Evolutionary conservation across 2,113 vertebrate species (phyloP).

Genomic region (Myiozetetes cayanensis): DNA sequence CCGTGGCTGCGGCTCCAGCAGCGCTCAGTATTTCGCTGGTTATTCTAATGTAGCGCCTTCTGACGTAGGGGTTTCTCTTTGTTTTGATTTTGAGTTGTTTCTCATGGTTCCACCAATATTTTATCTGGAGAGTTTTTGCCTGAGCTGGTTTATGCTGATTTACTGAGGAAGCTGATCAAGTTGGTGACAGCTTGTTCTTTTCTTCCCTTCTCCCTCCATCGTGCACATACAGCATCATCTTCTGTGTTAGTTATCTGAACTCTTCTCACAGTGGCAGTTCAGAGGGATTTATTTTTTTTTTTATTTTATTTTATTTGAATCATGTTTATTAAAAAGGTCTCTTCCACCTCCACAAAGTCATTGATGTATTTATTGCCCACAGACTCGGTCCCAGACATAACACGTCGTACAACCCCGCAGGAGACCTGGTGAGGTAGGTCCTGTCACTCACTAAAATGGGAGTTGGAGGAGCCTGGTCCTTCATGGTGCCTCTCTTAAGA

Average conservation of each 20-base stretch:
- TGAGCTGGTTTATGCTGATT: conserved; percentile 81
- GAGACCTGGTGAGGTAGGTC: neutral
- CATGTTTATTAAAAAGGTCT: conserved; percentile 74
- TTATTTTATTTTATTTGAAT: conserved; percentile 64
- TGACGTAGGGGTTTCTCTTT: conserved; percentile 59
- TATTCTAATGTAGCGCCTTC: conserved; percentile 70
- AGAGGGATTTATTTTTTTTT: conserved; percentile 49
- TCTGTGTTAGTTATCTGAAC: conserved; percentile 65
- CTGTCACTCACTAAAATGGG: neutral
- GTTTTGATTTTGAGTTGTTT: conserved; percentile 67
- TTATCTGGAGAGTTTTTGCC: conserved; percentile 79
- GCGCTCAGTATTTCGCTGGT: conserved; percentile 65
- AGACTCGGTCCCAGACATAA: neutral
- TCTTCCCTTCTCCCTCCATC: conserved; percentile 65
- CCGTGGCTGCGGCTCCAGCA: conserved; percentile 46
- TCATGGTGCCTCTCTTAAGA: neutral
- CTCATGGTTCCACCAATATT: conserved; percentile 75
- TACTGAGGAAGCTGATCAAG: conserved; percentile 73
- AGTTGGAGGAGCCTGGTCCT: neutral
- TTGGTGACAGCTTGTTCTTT: conserved; percentile 77
- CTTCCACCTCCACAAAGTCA: conserved; percentile 68
- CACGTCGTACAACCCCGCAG: neutral
- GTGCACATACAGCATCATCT: conserved; percentile 65
- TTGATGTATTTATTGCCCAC: conserved; percentile 60
- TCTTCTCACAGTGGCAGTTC: conserved; percentile 70